Evolutionary conservation across 1,140 invertebrate species (phyloP), one percentile per base, ranked within the genome.

Genomic region (Diorhabda elongata): DNA sequence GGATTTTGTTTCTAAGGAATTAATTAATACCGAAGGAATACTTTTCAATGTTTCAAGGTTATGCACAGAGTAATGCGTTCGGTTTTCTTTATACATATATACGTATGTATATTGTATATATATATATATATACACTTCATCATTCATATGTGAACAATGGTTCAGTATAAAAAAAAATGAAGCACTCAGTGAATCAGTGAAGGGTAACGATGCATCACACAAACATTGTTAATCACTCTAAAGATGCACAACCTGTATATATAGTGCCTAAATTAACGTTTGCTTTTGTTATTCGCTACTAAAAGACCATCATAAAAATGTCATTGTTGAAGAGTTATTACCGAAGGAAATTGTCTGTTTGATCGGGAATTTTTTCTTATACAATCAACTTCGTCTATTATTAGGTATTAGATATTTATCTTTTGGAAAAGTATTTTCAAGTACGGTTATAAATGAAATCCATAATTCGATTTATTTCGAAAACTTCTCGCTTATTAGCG

Each of bases 141-240:
- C 67, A 66, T 66, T 68, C 69, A 67, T 63, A 70, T 64, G 58
- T 67, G 69, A 73, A 73, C 72, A 71, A 73, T 71, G 69, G 72
- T 68, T 71, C 69, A 67, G 69, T 71, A 71, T 64, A 62, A 73
- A 61, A 52, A 26, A 73, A 73, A 69, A 73, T 71, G 67, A 74
- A 69, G 70, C 71, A 74, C 70, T 72, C 71, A 69, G 68, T 67
- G 64, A 68, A 66, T 74, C 71, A 76, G 74, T 76, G 61, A 73
- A 73, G 75, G 63, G 75, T 73, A 75, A 69, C 75, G 61, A 71
- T 68, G 66, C 75, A 69, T 75, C 65, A 66, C 69, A 72, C 66
- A 73, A 76, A 76, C 75, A 75, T 75, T 73, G 75, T 75, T 73
- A 76, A 76, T 76, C 75, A 76, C 72, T 76, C 71, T 74, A 62